Conservation (phyloP, 2,113 vertebrate species). For the Brachypodius melanocephalos region DNA sequence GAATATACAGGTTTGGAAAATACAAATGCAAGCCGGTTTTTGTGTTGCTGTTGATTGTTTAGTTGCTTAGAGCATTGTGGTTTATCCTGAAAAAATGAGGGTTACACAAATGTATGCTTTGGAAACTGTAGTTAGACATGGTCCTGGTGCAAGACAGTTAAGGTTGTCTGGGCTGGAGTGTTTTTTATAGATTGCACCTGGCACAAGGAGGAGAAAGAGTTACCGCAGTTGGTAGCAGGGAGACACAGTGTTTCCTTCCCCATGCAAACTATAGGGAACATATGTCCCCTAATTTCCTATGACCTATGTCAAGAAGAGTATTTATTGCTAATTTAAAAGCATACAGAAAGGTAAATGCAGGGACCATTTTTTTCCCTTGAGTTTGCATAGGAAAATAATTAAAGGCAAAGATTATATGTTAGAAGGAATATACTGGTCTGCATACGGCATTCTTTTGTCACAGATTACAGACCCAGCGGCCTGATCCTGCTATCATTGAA, state of each 20-base stretch:
- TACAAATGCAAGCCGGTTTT: neutral
- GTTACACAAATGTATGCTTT: neutral
- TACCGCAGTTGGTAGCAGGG: neutral
- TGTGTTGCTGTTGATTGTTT: neutral
- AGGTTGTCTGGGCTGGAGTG: neutral
- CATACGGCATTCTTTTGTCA: neutral
- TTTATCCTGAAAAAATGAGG: neutral
- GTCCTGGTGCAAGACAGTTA: neutral
- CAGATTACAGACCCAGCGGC: neutral
- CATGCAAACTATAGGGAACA: neutral
- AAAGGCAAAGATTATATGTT: neutral
- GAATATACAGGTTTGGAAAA: neutral
- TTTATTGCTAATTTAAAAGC: conserved; percentile 12
- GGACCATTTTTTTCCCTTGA: neutral
- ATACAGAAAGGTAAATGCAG: neutral
- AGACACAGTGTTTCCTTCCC: neutral
- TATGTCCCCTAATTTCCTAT: neutral
- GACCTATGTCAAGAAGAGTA: neutral
- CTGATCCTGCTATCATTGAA: neutral
- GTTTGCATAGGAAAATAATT: conserved; percentile 17
- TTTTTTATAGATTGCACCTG: neutral
- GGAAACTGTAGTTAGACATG: neutral
- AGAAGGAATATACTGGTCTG: neutral
- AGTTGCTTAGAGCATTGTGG: neutral
- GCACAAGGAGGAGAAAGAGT: neutral